A percentile compares a stretch with the other conserved stretches of the same genome.
These are phyloP conservation scores for Dasypus novemcinctus DNA, from an alignment of 2,113 vertebrate genomes.

Conservation along the genomic window DNA sequence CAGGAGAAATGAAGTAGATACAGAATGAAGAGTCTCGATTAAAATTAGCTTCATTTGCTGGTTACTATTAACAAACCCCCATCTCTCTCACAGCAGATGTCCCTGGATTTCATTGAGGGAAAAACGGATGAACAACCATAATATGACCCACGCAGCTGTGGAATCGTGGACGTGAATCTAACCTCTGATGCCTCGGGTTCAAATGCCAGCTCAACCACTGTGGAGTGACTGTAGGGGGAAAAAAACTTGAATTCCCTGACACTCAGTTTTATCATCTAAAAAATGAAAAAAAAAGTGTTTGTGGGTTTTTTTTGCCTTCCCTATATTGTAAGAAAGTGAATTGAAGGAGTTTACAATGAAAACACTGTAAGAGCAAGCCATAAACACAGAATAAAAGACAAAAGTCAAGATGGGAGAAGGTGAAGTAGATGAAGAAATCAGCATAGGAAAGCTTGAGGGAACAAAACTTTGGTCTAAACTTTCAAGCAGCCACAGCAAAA, in stretches of 20 bases:
- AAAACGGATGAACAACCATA: not conserved
- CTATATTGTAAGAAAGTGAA: not conserved
- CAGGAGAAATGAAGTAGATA: constrained; percentile 43
- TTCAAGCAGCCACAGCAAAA: not conserved
- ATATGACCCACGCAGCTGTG: not conserved
- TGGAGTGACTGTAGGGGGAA: not conserved
- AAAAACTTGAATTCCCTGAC: not conserved
- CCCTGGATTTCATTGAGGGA: not conserved
- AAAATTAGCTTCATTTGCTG: constrained; percentile 18
- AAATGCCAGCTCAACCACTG: not conserved
- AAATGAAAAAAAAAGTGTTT: not conserved
- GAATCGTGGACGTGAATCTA: not conserved
- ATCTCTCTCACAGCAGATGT: not conserved
- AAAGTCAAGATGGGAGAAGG: not conserved
- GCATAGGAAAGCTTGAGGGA: not conserved
- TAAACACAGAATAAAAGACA: not conserved
- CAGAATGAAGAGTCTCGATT: constrained; percentile 47
- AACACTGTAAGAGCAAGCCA: not conserved
- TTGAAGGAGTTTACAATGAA: not conserved
- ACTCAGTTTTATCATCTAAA: not conserved
- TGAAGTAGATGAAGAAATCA: not conserved
- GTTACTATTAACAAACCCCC: not conserved
- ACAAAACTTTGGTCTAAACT: not conserved
- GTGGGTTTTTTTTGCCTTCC: not conserved
- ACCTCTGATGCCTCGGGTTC: not conserved